These are phyloP conservation scores for Plectrocnemia conspersa DNA, from an alignment of 1,140 invertebrate genomes.

Conservation along the genomic window DNA sequence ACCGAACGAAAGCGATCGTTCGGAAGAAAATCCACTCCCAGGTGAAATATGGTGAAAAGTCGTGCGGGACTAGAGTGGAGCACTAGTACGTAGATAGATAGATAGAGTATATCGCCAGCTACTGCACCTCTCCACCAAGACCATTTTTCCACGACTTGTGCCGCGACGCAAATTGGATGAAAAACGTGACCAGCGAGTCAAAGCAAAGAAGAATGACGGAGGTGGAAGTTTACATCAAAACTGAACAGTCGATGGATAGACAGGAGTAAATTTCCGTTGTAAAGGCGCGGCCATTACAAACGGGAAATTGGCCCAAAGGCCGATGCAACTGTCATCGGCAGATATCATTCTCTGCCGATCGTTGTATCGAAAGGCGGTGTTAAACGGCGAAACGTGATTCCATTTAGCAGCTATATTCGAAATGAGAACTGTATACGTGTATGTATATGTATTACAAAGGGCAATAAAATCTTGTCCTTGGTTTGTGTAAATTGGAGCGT, in stretches of 20 bases:
- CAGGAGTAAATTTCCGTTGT: neutral
- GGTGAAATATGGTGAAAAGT: too few relatives aligned
- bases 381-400: slow-evolving; percentile 18
- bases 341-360: too few relatives aligned
- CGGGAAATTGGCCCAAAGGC: slow-evolving; percentile 11
- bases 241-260: slow-evolving; percentile 8
- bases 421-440: too few relatives aligned
- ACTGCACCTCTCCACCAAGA: neutral
- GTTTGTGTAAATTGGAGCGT: too few relatives aligned
- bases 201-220: slow-evolving; percentile 4
- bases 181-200: slow-evolving; percentile 22
- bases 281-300: slow-evolving; percentile 4
- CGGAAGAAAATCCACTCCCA: too few relatives aligned
- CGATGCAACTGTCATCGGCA: too few relatives aligned
- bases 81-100: too few relatives aligned
- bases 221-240: slow-evolving; percentile 25
- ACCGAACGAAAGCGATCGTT: too few relatives aligned
- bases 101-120: neutral
- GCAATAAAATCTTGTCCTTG: too few relatives aligned
- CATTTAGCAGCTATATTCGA: neutral
- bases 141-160: slow-evolving; percentile 29
- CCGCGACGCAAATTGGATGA: slow-evolving; percentile 33
- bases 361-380: too few relatives aligned
- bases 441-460: too few relatives aligned
- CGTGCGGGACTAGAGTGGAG: too few relatives aligned